Conservation (phyloP, 2,113 vertebrate species). For the Megaleporinus macrocephalus region DNA sequence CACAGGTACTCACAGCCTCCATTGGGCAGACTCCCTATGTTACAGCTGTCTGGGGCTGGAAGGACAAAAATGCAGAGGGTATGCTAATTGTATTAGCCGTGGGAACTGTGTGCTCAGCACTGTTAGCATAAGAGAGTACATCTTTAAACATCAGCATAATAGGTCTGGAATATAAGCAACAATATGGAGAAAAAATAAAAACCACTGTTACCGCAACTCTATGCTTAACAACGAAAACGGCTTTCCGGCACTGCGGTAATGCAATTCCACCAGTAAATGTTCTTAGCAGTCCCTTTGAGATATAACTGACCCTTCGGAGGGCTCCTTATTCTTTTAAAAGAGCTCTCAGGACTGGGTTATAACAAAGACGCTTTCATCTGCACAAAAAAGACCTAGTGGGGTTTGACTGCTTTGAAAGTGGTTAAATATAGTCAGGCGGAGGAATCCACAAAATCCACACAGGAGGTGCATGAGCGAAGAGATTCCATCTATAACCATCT, state of each 20-base stretch:
- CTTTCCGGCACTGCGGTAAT: background rate
- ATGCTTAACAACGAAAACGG: background rate
- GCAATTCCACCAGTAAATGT: constrained; percentile 8
- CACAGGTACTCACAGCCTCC: constrained; percentile 97
- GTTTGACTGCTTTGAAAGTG: constrained; percentile 13
- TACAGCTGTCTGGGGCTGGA: constrained; percentile 88
- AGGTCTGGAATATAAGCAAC: constrained; percentile 15
- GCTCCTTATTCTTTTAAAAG: constrained; percentile 5
- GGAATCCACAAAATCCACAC: background rate
- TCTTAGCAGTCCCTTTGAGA: constrained; percentile 7
- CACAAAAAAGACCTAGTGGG: background rate
- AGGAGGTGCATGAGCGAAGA: background rate
- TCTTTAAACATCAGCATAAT: constrained; percentile 16
- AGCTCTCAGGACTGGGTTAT: constrained; percentile 4
- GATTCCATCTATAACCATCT: constrained; percentile 1
- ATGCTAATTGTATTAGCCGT: background rate
- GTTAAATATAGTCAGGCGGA: background rate
- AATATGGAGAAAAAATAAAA: background rate
- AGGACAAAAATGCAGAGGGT: constrained; percentile 12
- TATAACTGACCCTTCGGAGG: background rate
- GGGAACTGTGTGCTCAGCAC: background rate
- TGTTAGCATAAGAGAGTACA: background rate
- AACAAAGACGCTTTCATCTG: constrained; percentile 9
- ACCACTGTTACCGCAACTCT: constrained; percentile 10
- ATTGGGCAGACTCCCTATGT: constrained; percentile 86